These are phyloP conservation scores for Holocentrus rufus DNA, from an alignment of 2,797 vertebrate species.

Conservation along the genomic window DNA sequence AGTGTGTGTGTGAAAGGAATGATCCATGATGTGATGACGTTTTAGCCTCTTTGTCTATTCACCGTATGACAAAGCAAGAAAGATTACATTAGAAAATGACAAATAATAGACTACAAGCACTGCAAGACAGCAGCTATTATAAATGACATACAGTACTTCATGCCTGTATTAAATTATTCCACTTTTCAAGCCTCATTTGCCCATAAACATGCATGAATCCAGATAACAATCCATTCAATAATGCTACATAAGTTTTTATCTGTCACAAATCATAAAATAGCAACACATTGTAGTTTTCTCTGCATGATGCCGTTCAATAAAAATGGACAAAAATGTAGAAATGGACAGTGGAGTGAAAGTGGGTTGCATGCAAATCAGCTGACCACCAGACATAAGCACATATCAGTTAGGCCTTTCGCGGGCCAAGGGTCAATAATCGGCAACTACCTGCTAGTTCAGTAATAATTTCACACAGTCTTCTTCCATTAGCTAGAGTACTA, in stretches of 20 bases:
- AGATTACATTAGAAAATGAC: slow-evolving; percentile 37
- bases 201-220: slow-evolving; percentile 7
- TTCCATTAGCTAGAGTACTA: slow-evolving; percentile 26
- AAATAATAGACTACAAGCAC: slow-evolving; percentile 40
- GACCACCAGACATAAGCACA: too few relatives aligned
- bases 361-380: too few relatives aligned
- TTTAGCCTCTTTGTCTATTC: slow-evolving; percentile 33
- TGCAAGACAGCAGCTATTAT: slow-evolving; percentile 26
- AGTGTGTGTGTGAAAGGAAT: slow-evolving; percentile 10
- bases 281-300: neutral
- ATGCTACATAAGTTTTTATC: slow-evolving; percentile 30
- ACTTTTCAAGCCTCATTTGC: slow-evolving; percentile 33
- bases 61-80: slow-evolving; percentile 42
- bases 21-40: slow-evolving; percentile 25
- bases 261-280: slow-evolving; percentile 15
- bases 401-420: too few relatives aligned
- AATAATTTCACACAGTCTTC: slow-evolving; percentile 34
- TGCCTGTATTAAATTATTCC: slow-evolving; percentile 48
- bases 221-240: slow-evolving; percentile 27
- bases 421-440: neutral
- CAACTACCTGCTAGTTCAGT: slow-evolving; percentile 12
- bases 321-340: neutral
- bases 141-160: slow-evolving; percentile 26
- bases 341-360: slow-evolving; percentile 3
- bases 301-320: neutral